Evolutionary conservation across 2,797 vertebrate genomes (phyloP), one percentile per base, ranked within the genome.

Genomic region (Anas acuta): DNA sequence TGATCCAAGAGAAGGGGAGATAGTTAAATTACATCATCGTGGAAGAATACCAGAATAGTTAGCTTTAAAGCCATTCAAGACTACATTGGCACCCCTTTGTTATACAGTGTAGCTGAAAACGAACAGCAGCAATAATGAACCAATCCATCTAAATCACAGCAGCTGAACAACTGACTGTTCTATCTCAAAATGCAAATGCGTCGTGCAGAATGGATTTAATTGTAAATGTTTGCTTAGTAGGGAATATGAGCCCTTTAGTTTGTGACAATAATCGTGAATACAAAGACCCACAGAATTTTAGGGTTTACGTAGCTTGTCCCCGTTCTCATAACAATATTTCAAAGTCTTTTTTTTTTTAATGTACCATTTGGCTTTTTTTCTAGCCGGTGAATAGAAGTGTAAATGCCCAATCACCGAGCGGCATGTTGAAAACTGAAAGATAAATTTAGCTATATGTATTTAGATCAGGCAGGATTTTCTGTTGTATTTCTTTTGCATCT

Each of bases 81-180:
- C 93, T 89, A 70, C 93, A 85, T 94, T 96, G 93, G 92, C 92
- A 96, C 92, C 95, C 95, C 92, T 96, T 96, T 95, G 95, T 96
- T 96, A 96, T 92, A 97, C 92, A 97, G 94, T 96, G 94, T 94
- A 80, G 92, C 86, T 95, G 96, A 89, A 93, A 96, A 96, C 83
- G 89, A 96, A 94, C 92, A 96, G 94, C 93, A 92, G 95, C 92
- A 96, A 91, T 96, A 96, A 96, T 97, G 96, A 97, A 97, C 95
- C 96, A 94, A 97, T 97, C 96, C 92, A 95, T 97, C 96, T 97
- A 96, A 96, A 95, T 97, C 96, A 96, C 96, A 96, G 95, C 96
- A 96, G 96, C 96, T 96, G 95, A 97, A 97, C 94, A 91, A 97
- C 95, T 95, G 94, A 96, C 95, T 97, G 90, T 90, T 97, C 95